Conservation (phyloP, 2,888 invertebrate genomes). For the Phytoseiulus persimilis region DNA sequence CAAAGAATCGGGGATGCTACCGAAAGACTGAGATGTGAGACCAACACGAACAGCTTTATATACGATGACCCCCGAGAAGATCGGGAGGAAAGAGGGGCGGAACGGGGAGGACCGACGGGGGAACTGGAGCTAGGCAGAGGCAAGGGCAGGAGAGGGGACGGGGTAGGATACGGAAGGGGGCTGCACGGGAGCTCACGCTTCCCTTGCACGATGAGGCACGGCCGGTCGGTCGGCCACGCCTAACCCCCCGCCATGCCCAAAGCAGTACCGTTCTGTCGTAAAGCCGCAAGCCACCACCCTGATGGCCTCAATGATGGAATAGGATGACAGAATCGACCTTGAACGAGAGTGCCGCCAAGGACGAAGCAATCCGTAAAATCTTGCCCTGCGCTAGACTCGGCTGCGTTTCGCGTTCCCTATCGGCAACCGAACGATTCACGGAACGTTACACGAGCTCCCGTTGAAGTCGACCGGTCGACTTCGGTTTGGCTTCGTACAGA, state of each 20-base stretch:
- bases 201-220: not conserved
- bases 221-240: not conserved
- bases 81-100: not conserved
- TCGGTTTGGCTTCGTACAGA: not conserved
- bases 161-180: not conserved
- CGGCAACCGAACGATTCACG: not conserved
- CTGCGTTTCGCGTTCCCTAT: not conserved
- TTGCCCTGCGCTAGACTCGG: not conserved
- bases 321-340: not conserved
- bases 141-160: not conserved
- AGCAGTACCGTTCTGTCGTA: not conserved
- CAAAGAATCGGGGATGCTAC: conserved; percentile 20
- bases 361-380: not conserved
- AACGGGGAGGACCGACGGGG: too few relatives aligned
- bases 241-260: not conserved
- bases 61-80: conserved; percentile 9
- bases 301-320: not conserved
- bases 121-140: not conserved
- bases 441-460: not conserved
- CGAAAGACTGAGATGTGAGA: conserved; percentile 25
- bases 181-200: not conserved
- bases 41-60: conserved; percentile 15
- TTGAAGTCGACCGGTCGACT: not conserved
- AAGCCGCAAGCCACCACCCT: not conserved
- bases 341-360: not conserved